A percentile compares a stretch with the other conserved stretches of the same genome.
Evolutionary conservation across 2,888 invertebrate species (phyloP).

Genomic region (Meloe dianella): DNA sequence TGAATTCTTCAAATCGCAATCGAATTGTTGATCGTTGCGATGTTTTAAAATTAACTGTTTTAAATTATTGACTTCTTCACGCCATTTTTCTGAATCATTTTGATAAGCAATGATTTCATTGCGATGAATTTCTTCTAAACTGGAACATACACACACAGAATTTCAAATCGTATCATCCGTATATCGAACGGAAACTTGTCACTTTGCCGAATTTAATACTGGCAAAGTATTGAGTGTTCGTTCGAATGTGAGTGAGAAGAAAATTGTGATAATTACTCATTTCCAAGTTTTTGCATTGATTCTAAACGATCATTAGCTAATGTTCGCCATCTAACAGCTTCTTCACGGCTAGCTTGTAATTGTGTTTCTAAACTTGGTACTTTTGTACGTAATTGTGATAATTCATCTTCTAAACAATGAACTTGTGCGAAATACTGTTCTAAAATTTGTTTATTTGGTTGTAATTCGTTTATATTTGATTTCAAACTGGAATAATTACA

Average conservation of each 20-base stretch:
- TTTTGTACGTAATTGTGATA: constrained; percentile 61
- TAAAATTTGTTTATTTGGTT: constrained; percentile 50
- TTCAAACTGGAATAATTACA: constrained; percentile 38
- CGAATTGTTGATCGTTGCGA: constrained; percentile 54
- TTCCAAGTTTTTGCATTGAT: constrained; percentile 65
- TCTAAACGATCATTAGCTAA: constrained; percentile 71
- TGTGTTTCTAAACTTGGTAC: constrained; percentile 62
- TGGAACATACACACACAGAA: constrained; percentile 28
- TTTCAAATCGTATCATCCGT: background rate
- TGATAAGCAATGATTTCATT: constrained; percentile 70
- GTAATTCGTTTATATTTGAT: constrained; percentile 35
- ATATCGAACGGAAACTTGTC: too few species aligned
- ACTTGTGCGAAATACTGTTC: constrained; percentile 58
- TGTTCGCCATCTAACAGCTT: constrained; percentile 70
- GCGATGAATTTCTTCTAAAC: constrained; percentile 68
- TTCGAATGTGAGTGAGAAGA: too few species aligned
- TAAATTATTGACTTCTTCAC: constrained; percentile 61
- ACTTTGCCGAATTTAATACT: too few species aligned
- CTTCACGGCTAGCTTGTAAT: constrained; percentile 61
- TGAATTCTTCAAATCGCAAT: constrained; percentile 53
- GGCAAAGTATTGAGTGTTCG: background rate
- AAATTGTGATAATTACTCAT: constrained; percentile 46
- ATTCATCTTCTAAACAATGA: constrained; percentile 65
- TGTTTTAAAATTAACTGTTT: constrained; percentile 58
- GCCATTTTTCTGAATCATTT: constrained; percentile 69